These are phyloP conservation scores for Argyresthia albistria DNA, from an alignment of 2,888 invertebrate genomes.

Conservation along the genomic window DNA sequence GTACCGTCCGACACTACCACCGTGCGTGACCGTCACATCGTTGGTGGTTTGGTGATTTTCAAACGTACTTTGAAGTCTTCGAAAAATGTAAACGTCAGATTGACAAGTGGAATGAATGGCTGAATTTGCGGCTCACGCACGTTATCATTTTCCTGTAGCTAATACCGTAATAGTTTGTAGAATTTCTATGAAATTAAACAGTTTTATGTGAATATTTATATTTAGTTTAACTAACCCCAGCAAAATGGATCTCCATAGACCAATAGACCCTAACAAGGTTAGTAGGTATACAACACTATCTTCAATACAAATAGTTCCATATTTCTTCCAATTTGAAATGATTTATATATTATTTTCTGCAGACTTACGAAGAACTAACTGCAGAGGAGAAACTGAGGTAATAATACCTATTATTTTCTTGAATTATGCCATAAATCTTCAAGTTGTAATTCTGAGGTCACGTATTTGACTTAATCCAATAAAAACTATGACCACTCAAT, in stretches of 20 bases:
- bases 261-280: conserved; percentile 65
- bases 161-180: not conserved
- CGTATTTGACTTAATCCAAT: too few species aligned
- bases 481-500: too few species aligned
- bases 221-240: not conserved
- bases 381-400: conserved; percentile 84
- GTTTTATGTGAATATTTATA: not conserved
- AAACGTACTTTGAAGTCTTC: too few species aligned
- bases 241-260: conserved; percentile 58
- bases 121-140: not conserved
- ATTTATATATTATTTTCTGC: conserved; percentile 30
- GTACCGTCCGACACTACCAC: too few species aligned
- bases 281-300: conserved; percentile 1
- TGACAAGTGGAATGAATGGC: not conserved
- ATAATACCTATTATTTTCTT: conserved; percentile 13
- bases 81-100: not conserved
- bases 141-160: not conserved
- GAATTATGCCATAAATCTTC: too few species aligned
- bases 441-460: too few species aligned
- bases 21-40: too few species aligned
- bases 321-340: not conserved
- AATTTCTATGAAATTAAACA: not conserved
- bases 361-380: conserved; percentile 83
- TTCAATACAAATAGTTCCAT: not conserved
- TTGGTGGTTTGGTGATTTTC: too few species aligned